Evolutionary conservation across 2,888 invertebrate genomes (phyloP), one percentile per base, ranked within the genome.

Genomic region (Morpho helenor): DNA sequence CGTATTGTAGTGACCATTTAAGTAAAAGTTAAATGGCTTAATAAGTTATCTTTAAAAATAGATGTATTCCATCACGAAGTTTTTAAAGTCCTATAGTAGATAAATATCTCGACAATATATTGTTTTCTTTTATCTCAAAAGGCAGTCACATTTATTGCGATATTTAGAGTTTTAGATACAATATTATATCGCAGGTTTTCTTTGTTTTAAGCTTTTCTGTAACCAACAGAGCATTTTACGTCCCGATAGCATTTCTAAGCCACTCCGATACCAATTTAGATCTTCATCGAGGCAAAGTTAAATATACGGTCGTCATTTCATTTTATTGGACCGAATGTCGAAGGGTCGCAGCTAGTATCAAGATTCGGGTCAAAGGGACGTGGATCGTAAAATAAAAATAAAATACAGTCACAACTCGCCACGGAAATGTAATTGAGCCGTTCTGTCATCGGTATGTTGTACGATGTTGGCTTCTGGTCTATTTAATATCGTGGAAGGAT

Each of bases 281-380:
- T 63, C 63, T 59, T 59, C 59, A 57, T 59, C 56, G 62, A 53
- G 59, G 68, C 58, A 65, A 66, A 73, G 75, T 75, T 82, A 82
- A 82, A 79, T 77, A 76, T 69, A 68, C 65, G 72, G 67, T 66
- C 67, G 70, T 73, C 72, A 72, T 78, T 76, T 70, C 73, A 76
- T 79, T 78, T 80, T 77, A 80, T 81, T 75, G 73, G 69, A 67
- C 70, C 69, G 71, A 71, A 68, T 63, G 67, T 61, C 66, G 66
- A 62, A 68, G 62, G 63, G 62, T 65, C 66, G 66, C 66, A 68
- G 62, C 69, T 72, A 66, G 67, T 67, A 55, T 43, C 67, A 66
- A 63, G 69, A 68, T 66, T 66, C 66, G 77, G 75, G 73, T 71
- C 69, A 67, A 68, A 67, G 66, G 69, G 66, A 59, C 54, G 59